These are phyloP conservation scores for Drosophila mimica DNA, from an alignment of 2,888 invertebrate species.

Conservation along the genomic window DNA sequence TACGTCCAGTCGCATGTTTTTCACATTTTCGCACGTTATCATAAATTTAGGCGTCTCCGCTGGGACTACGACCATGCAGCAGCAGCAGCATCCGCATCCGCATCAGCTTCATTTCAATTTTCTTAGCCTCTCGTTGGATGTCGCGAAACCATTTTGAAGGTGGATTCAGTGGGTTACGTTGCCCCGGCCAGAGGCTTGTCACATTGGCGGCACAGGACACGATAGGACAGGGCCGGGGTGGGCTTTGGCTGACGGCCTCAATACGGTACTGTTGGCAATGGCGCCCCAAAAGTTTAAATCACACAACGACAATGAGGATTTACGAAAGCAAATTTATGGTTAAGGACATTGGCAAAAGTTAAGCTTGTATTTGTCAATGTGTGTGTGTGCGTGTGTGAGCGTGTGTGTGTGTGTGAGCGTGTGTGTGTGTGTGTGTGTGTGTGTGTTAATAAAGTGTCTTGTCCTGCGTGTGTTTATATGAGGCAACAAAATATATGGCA, in stretches of 20 bases:
- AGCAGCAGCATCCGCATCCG: not conserved
- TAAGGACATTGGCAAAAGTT: conserved; percentile 76
- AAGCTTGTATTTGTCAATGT: conserved; percentile 56
- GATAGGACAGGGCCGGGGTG: not conserved
- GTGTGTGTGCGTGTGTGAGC: conserved; percentile 13
- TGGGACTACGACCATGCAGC: conserved; percentile 35
- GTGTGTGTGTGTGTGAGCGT: not conserved
- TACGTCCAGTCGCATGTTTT: conserved; percentile 37
- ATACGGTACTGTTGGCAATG: conserved; percentile 22
- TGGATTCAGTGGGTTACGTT: conserved; percentile 12
- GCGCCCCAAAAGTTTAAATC: conserved; percentile 82
- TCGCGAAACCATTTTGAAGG: conserved; percentile 49
- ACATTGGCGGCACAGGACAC: conserved; percentile 34
- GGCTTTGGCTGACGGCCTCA: conserved; percentile 16
- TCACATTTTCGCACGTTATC: conserved; percentile 66
- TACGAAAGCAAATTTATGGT: conserved; percentile 82
- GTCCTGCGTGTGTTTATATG: conserved; percentile 36
- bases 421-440: conserved; percentile 15
- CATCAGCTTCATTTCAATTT: conserved; percentile 73
- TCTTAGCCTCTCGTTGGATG: conserved; percentile 45
- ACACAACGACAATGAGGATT: conserved; percentile 84
- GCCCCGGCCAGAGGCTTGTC: conserved; percentile 33
- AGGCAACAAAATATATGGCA: conserved; percentile 60
- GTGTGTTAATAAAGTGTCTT: conserved; percentile 55
- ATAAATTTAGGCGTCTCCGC: conserved; percentile 63